These are phyloP conservation scores for Ptilorrhoa leucosticta DNA, from an alignment of 2,113 vertebrate species.

Conservation along the genomic window DNA sequence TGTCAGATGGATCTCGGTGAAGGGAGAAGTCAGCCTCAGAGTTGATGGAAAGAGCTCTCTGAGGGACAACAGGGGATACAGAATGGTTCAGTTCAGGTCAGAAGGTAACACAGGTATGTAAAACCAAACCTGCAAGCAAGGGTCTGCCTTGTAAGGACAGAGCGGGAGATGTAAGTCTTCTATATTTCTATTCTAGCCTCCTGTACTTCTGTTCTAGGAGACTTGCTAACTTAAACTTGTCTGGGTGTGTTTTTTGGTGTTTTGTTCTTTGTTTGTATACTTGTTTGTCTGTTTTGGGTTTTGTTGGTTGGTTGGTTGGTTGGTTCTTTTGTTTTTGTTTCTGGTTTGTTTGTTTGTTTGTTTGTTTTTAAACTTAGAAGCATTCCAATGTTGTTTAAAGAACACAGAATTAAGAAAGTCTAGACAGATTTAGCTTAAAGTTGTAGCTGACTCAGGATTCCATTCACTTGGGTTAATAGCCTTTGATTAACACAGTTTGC, in stretches of 20 bases:
- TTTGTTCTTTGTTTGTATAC: not conserved
- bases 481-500: conserved; percentile 5
- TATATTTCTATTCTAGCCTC: not conserved
- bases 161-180: not conserved
- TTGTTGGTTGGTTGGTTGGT: not conserved
- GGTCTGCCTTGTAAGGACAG: not conserved
- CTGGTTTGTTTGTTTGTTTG: not conserved
- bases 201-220: not conserved
- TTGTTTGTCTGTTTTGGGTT: not conserved
- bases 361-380: not conserved
- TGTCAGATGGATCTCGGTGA: not conserved
- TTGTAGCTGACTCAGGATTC: not conserved
- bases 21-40: not conserved
- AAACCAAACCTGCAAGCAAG: not conserved
- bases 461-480: not conserved
- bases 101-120: not conserved
- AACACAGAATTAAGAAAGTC: not conserved
- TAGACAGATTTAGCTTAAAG: not conserved
- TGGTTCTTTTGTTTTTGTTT: no score
- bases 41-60: not conserved
- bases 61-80: not conserved
- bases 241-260: not conserved
- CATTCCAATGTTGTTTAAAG: not conserved
- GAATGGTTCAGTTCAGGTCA: not conserved
- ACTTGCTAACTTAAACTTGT: not conserved